Evolutionary conservation across 2,888 invertebrate species (phyloP).

Genomic region (Caenorhabditis sp.): DNA sequence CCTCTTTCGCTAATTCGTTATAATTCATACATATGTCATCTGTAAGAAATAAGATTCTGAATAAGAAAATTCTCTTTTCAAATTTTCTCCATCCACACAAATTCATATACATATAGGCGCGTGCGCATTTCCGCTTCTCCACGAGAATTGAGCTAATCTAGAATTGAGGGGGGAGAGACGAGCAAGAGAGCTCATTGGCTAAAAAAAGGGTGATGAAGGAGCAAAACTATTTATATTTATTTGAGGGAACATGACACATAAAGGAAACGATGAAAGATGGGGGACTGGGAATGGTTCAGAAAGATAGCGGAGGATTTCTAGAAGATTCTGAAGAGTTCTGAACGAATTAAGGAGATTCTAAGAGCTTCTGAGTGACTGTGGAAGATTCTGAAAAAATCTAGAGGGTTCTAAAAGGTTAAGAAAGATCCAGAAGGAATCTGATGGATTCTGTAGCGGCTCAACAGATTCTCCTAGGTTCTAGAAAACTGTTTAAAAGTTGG

Average conservation of each 20-base stretch:
- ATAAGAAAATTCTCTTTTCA: neutral
- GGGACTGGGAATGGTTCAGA: neutral
- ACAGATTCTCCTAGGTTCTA: neutral
- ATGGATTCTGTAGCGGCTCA: too few relatives aligned
- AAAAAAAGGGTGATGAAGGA: conserved; percentile 1
- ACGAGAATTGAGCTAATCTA: conserved; percentile 32
- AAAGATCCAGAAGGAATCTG: too few relatives aligned
- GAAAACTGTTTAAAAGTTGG: neutral
- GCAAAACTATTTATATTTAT: conserved; percentile 5
- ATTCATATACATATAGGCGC: neutral
- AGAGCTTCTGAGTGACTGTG: too few relatives aligned
- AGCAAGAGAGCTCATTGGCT: neutral
- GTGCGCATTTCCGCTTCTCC: conserved; percentile 38
- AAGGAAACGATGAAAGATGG: neutral
- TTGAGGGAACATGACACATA: neutral
- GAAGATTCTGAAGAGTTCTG: too few relatives aligned
- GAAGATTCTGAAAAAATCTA: too few relatives aligned
- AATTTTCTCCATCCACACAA: neutral
- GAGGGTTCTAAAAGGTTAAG: too few relatives aligned
- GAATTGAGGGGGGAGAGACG: neutral
- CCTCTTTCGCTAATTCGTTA: neutral
- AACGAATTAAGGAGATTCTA: too few relatives aligned
- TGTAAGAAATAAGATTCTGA: neutral
- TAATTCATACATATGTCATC: too few relatives aligned
- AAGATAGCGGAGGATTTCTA: neutral